Percentiles rank a stretch among this genome's conserved stretches.
Evolutionary conservation across 2,113 vertebrate genomes (phyloP).

Genomic region (Spea bombifrons): DNA sequence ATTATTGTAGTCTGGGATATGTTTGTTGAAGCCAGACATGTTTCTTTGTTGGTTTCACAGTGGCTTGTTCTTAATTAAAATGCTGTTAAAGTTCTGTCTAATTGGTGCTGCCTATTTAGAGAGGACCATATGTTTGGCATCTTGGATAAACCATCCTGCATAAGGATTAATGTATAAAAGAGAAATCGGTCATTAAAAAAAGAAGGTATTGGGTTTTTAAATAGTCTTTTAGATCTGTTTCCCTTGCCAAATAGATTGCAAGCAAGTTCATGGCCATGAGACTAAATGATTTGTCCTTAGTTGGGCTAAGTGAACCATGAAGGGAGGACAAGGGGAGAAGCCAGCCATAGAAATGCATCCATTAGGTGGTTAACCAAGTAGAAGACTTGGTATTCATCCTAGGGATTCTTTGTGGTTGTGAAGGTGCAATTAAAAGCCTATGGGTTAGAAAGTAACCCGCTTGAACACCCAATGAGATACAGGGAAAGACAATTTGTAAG

Average conservation of each 20-base stretch:
- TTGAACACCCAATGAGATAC: conserved; percentile 36
- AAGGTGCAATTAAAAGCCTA: conserved; percentile 40
- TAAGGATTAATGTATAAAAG: conserved; percentile 52
- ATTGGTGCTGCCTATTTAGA: conserved; percentile 62
- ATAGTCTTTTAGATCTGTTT: conserved; percentile 45
- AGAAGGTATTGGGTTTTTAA: conserved; percentile 48
- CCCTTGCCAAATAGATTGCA: conserved; percentile 38
- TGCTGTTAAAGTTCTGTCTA: conserved; percentile 56
- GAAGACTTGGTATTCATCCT: conserved; percentile 39
- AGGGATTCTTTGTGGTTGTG: conserved; percentile 24
- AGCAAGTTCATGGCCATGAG: conserved; percentile 41
- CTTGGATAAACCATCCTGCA: conserved; percentile 51
- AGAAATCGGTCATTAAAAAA: conserved; percentile 54
- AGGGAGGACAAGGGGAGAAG: conserved; percentile 29
- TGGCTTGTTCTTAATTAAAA: conserved; percentile 58
- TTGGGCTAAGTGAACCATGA: conserved; percentile 45
- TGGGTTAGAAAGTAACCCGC: conserved; percentile 30
- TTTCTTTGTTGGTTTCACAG: conserved; percentile 48
- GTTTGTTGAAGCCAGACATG: conserved; percentile 48
- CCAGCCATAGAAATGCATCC: conserved; percentile 38
- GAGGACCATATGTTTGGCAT: conserved; percentile 59
- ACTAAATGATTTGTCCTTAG: conserved; percentile 36
- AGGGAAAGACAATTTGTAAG: neutral
- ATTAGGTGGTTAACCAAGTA: conserved; percentile 44
- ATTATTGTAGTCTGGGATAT: conserved; percentile 22